These are phyloP conservation scores for Hemichromis elongatus DNA, from an alignment of 2,113 vertebrate genomes.

Conservation along the genomic window DNA sequence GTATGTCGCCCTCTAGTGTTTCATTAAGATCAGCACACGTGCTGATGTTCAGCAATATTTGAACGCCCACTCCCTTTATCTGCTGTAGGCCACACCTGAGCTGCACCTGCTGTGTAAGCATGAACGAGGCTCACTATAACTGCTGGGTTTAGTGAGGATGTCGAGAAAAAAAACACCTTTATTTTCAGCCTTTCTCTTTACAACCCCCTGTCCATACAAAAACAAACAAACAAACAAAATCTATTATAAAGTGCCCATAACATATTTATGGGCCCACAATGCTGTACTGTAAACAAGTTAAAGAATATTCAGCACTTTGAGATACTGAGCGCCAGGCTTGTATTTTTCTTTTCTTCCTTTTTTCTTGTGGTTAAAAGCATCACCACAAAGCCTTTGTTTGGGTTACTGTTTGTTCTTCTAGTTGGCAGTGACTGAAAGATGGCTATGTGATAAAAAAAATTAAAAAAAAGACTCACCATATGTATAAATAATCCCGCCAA, in stretches of 20 bases:
- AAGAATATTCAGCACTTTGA: background rate
- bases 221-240: background rate
- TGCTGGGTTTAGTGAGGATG: background rate
- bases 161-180: background rate
- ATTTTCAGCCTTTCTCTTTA: background rate
- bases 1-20: slow-evolving; percentile 50
- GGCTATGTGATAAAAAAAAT: background rate
- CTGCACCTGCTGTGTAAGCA: background rate
- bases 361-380: background rate
- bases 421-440: background rate
- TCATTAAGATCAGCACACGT: background rate
- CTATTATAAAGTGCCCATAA: background rate
- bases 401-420: background rate
- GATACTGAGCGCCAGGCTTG: background rate
- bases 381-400: background rate
- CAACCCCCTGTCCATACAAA: rapidly evolving
- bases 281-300: background rate
- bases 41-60: background rate
- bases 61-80: background rate
- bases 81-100: background rate
- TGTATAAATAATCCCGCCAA: background rate
- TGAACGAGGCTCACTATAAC: background rate
- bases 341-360: background rate
- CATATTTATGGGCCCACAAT: background rate
- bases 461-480: background rate